Conservation (phyloP, 2,113 vertebrate species). For the Trematocara macrostoma region DNA sequence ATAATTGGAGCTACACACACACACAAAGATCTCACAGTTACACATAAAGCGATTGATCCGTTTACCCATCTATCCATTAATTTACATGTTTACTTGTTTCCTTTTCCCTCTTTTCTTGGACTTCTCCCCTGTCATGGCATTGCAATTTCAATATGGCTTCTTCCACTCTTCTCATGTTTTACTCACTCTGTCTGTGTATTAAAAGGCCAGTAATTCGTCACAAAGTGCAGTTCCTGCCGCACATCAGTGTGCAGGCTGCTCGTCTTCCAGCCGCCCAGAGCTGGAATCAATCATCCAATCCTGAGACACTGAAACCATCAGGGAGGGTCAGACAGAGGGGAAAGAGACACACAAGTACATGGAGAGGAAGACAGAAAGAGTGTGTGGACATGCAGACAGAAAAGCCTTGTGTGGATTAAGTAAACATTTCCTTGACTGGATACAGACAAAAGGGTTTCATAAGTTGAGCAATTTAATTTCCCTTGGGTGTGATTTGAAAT, state of each 20-base stretch:
- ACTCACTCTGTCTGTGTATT: constrained; percentile 35
- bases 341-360: not conserved
- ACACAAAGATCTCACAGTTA: not conserved
- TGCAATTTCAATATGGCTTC: not conserved
- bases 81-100: not conserved
- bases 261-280: constrained; percentile 54
- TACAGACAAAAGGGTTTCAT: not conserved
- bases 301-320: constrained; percentile 53
- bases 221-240: constrained; percentile 28
- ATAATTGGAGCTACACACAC: not conserved
- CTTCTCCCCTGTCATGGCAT: not conserved
- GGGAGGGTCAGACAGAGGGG: constrained; percentile 21
- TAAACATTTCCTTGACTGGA: constrained; percentile 7
- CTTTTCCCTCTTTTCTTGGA: not conserved
- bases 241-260: constrained; percentile 34
- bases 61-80: not conserved
- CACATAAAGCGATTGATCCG: not conserved
- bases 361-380: not conserved
- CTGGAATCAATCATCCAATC: constrained; percentile 72
- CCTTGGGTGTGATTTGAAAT: not conserved
- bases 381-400: not conserved
- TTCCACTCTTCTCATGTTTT: not conserved
- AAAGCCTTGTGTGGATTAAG: constrained; percentile 5
- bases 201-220: constrained; percentile 69
- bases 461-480: not conserved